phyloP scores from a whole-genome alignment of 2,797 vertebrate species.

The Parauchenoglanis ngamensis region DNA sequence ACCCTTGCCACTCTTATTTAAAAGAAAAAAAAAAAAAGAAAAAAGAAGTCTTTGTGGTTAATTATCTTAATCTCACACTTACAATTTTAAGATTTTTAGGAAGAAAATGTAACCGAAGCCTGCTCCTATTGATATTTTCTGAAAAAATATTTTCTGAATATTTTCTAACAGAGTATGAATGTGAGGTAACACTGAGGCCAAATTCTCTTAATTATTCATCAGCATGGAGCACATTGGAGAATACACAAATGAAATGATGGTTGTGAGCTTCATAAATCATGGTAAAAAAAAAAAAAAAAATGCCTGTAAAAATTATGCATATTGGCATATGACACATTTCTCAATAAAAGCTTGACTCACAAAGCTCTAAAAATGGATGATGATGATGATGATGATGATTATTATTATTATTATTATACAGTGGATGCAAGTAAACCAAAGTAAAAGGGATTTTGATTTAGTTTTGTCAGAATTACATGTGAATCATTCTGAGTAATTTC shows the following conservation, averaged over 20 bases:
- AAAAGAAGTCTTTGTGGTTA: not conserved
- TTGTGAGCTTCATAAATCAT: not conserved
- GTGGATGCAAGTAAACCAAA: not conserved
- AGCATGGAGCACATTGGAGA: not conserved
- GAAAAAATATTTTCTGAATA: no score
- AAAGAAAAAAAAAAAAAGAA: not conserved
- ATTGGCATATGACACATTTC: not conserved
- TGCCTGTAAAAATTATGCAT: not conserved
- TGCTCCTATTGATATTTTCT: not conserved
- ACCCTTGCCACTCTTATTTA: not conserved
- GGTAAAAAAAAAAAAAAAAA: not conserved
- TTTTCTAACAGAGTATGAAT: not conserved
- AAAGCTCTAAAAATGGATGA: no score
- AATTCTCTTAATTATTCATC: not conserved
- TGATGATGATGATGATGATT: not conserved
- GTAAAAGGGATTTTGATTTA: not conserved
- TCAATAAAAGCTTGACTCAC: not conserved
- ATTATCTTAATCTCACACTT: not conserved
- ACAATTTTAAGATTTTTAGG: not conserved
- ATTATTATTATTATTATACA: not conserved
- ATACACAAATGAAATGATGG: not conserved
- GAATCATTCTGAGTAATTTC: slow-evolving; percentile 14
- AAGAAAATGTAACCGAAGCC: not conserved
- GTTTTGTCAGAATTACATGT: not conserved
- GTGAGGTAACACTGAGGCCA: not conserved